Conservation (phyloP, 2,113 vertebrate genomes). For the Balaenoptera acutorostrata region DNA sequence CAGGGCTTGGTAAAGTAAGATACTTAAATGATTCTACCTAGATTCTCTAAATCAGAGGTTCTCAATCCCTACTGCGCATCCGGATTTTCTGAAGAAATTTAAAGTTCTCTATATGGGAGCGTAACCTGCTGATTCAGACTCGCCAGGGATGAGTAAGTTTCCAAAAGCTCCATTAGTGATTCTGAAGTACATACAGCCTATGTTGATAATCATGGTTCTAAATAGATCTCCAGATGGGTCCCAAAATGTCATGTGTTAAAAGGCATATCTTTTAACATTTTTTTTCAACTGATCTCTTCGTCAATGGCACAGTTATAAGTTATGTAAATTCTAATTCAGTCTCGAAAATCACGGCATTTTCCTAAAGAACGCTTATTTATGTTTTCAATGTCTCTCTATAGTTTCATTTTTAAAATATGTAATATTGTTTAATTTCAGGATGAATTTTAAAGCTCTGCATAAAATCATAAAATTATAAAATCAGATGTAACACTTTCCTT, state of each 20-base stretch:
- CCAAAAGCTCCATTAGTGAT: background rate
- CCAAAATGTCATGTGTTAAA: constrained; percentile 9
- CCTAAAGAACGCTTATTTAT: background rate
- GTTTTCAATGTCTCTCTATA: background rate
- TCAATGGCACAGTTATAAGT: background rate
- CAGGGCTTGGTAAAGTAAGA: background rate
- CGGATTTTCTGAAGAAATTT: background rate
- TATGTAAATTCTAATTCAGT: background rate
- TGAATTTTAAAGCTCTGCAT: background rate
- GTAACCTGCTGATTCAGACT: background rate
- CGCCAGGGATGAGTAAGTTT: background rate
- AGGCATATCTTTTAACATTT: background rate
- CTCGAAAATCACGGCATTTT: background rate
- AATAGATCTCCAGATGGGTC: background rate
- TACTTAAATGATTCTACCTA: background rate
- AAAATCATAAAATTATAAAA: background rate
- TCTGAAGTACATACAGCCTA: background rate
- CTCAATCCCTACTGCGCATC: background rate
- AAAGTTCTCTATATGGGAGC: background rate
- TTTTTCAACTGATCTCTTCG: background rate
- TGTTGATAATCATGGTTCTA: background rate
- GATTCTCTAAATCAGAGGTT: background rate
- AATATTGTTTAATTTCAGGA: background rate
- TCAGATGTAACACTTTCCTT: background rate
- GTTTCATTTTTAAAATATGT: background rate